phyloP scores from a whole-genome alignment of 30 jellyfish, hydroid and myxozoan species.

The Haliclystus octoradiatus region DNA sequence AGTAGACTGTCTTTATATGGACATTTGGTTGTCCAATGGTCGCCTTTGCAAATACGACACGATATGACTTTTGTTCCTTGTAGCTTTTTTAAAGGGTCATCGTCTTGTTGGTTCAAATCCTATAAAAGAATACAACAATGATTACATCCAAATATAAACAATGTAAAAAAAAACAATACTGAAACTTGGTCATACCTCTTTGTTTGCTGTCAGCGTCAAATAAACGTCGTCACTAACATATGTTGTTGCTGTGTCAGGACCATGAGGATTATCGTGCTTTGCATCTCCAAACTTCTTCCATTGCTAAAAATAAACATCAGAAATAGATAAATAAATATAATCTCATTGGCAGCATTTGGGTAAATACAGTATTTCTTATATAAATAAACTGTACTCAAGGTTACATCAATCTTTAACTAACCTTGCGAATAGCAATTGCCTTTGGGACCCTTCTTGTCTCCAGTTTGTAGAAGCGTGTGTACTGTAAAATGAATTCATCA shows the following conservation, averaged over 20 bases:
- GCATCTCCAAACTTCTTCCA: conserved; percentile 87
- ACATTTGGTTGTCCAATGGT: conserved; percentile 96
- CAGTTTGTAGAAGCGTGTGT: conserved; percentile 58
- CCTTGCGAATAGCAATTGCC: conserved; percentile 88
- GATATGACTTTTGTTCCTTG: conserved; percentile 71
- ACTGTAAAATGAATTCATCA: conserved; percentile 9
- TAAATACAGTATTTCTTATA: not conserved
- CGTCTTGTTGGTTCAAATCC: conserved; percentile 68
- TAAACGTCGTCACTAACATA: conserved; percentile 86
- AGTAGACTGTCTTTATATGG: conserved; percentile 84
- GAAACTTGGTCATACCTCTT: conserved; percentile 64
- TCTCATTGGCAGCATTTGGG: not conserved
- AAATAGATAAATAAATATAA: not conserved
- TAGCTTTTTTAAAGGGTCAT: conserved; percentile 77
- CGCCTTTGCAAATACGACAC: conserved; percentile 93
- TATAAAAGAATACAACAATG: not conserved
- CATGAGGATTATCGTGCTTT: conserved; percentile 69
- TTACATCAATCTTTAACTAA: conserved; percentile 1
- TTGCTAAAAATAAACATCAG: conserved; percentile 9
- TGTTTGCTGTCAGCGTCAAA: conserved; percentile 57
- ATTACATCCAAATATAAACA: not conserved
- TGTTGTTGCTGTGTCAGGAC: conserved; percentile 95
- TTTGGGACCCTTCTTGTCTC: conserved; percentile 81
- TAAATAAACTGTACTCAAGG: not conserved
- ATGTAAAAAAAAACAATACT: not conserved